A percentile compares a stretch with the other conserved stretches of the same genome.
Evolutionary conservation across 2,888 invertebrate species (phyloP).

Genomic region (Anagyrus pseudococci): DNA sequence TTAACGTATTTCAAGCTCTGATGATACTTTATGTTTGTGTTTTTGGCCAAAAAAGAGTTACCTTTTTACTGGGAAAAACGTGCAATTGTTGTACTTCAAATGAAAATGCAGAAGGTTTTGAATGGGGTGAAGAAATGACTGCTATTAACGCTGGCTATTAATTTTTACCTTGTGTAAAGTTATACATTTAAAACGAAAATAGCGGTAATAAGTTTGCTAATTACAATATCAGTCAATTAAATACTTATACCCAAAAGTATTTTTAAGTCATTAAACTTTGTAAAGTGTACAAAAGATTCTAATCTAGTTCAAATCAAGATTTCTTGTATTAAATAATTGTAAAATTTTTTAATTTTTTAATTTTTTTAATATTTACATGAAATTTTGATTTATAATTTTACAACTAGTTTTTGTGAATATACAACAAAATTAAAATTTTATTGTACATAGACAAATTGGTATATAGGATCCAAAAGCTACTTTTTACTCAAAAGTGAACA

Average conservation of each 20-base stretch:
- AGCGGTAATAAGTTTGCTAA: background rate
- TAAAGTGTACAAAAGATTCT: background rate
- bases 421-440: background rate
- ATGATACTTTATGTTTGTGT: slow-evolving; percentile 80
- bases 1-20: slow-evolving; percentile 79
- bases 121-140: slow-evolving; percentile 90
- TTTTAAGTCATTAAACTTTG: background rate
- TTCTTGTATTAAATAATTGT: background rate
- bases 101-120: slow-evolving; percentile 75
- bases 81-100: slow-evolving; percentile 68
- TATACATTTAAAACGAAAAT: background rate
- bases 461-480: too few relatives aligned
- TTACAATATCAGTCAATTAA: slow-evolving; percentile 1
- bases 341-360: too few relatives aligned
- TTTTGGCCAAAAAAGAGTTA: slow-evolving; percentile 79
- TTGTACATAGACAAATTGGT: too few relatives aligned
- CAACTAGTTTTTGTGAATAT: background rate
- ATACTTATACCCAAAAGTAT: background rate
- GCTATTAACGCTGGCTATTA: slow-evolving; percentile 78
- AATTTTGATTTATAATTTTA: slow-evolving; percentile 8
- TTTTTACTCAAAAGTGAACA: too few relatives aligned
- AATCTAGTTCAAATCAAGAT: background rate
- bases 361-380: too few relatives aligned
- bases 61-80: slow-evolving; percentile 78
- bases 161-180: slow-evolving; percentile 13